A percentile compares a stretch with the other conserved stretches of the same genome.
These are phyloP conservation scores for Philaenus spumarius DNA, from an alignment of 1,140 invertebrate species.

Conservation along the genomic window DNA sequence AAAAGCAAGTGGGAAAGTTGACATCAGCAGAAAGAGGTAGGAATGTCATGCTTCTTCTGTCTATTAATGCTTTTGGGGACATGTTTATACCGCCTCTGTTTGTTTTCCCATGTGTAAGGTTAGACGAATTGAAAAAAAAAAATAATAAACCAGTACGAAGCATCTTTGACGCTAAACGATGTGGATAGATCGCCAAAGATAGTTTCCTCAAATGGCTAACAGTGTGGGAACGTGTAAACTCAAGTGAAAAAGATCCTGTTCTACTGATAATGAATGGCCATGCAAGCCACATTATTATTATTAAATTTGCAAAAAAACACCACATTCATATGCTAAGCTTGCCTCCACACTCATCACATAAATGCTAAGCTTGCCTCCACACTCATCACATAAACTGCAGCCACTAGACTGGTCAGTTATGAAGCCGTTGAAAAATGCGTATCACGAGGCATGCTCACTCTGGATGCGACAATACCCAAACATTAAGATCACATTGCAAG, in stretches of 20 bases:
- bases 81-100: slow-evolving; percentile 27
- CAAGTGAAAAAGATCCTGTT: slow-evolving; percentile 26
- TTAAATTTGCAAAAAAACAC: slow-evolving; percentile 34
- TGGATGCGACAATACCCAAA: background rate
- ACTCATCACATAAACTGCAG: slow-evolving; percentile 37
- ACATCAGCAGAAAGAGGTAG: slow-evolving; percentile 35
- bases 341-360: slow-evolving; percentile 37
- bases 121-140: slow-evolving; percentile 10
- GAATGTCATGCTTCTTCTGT: slow-evolving; percentile 10
- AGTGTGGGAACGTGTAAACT: slow-evolving; percentile 15
- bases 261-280: slow-evolving; percentile 35
- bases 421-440: slow-evolving; percentile 38
- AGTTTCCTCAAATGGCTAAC: slow-evolving; percentile 36
- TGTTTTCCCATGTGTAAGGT: slow-evolving; percentile 29
- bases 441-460: slow-evolving; percentile 21
- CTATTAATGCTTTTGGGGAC: slow-evolving; percentile 17
- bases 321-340: slow-evolving; percentile 36
- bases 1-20: slow-evolving; percentile 35
- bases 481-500: background rate
- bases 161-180: slow-evolving; percentile 27
- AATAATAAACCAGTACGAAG: slow-evolving; percentile 19
- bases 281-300: slow-evolving; percentile 34
- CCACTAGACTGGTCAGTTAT: slow-evolving; percentile 36
- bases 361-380: slow-evolving; percentile 35
- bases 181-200: slow-evolving; percentile 36